phyloP scores from a whole-genome alignment of 2,888 invertebrate genomes.

The Notodonta ziczac region DNA sequence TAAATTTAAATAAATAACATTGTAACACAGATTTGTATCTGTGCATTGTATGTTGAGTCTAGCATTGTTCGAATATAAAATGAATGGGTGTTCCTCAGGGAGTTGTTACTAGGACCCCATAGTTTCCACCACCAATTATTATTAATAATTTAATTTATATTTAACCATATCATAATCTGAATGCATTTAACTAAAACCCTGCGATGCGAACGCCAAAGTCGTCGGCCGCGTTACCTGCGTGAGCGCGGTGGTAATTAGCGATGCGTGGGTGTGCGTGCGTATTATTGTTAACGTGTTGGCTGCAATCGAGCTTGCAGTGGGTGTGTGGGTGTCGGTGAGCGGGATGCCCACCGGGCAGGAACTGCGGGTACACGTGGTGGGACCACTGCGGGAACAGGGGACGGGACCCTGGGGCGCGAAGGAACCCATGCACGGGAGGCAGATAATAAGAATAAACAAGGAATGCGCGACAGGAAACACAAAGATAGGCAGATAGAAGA shows the following conservation, averaged over 20 bases:
- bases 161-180: no score
- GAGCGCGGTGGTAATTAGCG: conserved; percentile 83
- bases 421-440: conserved; percentile 9
- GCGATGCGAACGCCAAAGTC: conserved; percentile 60
- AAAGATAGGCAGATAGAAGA: conserved; percentile 8
- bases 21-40: no score
- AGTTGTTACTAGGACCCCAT: not conserved
- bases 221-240: conserved; percentile 80
- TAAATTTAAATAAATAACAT: not conserved
- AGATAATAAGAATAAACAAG: conserved; percentile 13
- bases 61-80: not conserved
- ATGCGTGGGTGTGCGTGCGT: conserved; percentile 81
- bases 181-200: conserved; percentile 2
- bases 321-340: conserved; percentile 83
- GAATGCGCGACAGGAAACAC: conserved; percentile 4
- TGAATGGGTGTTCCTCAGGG: not conserved
- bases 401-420: conserved; percentile 82
- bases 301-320: conserved; percentile 84
- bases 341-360: conserved; percentile 95
- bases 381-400: conserved; percentile 98
- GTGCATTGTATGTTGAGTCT: no score
- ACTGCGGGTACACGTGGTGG: conserved; percentile 97
- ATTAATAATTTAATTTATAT: no score
- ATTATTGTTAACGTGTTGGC: conserved; percentile 79
- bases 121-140: not conserved